A percentile compares a stretch with the other conserved stretches of the same genome.
Evolutionary conservation across 2,888 invertebrate species (phyloP).

Genomic region (Lacanobia wlatinum): DNA sequence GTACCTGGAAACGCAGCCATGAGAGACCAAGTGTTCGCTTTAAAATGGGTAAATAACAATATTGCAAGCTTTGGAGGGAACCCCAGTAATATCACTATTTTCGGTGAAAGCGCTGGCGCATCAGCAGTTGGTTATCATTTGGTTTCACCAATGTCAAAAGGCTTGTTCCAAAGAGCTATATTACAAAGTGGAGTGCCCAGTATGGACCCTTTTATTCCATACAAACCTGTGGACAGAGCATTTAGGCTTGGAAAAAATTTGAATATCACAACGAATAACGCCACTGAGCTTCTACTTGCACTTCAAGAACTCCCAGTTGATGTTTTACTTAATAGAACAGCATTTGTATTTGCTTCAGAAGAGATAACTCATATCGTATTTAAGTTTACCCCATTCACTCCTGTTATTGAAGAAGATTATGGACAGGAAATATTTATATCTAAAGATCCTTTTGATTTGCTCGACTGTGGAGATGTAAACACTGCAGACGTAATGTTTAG

Average conservation of each 20-base stretch:
- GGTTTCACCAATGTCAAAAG: constrained; percentile 78
- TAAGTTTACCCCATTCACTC: constrained; percentile 59
- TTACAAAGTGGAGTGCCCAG: constrained; percentile 76
- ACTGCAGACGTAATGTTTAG: constrained; percentile 93
- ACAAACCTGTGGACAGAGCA: constrained; percentile 69
- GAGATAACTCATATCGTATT: constrained; percentile 17
- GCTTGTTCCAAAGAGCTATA: constrained; percentile 76
- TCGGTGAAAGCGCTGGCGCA: constrained; percentile 79
- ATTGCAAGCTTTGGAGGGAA: constrained; percentile 76
- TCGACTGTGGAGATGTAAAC: constrained; percentile 83
- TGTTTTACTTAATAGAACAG: constrained; percentile 65
- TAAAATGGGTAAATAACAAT: constrained; percentile 75
- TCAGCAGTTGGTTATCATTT: constrained; percentile 70
- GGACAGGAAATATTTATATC: constrained; percentile 69
- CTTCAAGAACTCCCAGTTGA: constrained; percentile 71
- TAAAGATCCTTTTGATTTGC: constrained; percentile 61
- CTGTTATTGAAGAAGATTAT: constrained; percentile 73
- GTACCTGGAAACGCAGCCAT: constrained; percentile 91
- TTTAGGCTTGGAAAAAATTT: constrained; percentile 72
- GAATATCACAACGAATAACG: constrained; percentile 71
- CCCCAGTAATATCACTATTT: constrained; percentile 73
- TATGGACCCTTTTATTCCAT: constrained; percentile 71
- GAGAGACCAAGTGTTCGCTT: constrained; percentile 80
- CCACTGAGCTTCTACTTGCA: constrained; percentile 70
- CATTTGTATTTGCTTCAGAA: constrained; percentile 39